phyloP scores from a whole-genome alignment of 2,113 vertebrate genomes.

The Spheniscus mendiculus region DNA sequence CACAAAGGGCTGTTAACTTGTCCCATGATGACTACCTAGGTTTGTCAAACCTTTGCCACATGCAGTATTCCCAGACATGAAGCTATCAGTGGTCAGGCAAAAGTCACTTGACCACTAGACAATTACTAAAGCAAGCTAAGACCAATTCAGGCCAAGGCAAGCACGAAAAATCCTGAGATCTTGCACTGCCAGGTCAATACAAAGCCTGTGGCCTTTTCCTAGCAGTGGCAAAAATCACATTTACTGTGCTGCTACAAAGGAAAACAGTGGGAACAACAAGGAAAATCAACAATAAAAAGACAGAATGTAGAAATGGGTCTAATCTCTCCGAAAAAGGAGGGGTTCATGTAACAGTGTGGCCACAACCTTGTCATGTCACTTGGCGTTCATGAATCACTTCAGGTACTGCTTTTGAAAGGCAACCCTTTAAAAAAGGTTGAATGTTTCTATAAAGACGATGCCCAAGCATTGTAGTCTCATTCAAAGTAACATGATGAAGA shows the following conservation, averaged over 20 bases:
- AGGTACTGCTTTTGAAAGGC: neutral
- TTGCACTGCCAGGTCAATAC: neutral
- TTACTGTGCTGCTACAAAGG: neutral
- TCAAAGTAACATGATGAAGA: neutral
- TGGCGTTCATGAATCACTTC: neutral
- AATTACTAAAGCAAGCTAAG: neutral
- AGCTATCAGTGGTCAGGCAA: neutral
- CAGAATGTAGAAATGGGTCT: neutral
- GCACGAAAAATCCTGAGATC: neutral
- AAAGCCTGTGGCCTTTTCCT: neutral
- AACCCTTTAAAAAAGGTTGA: neutral
- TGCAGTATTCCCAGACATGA: neutral
- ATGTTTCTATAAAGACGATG: neutral
- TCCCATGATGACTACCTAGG: fast-evolving
- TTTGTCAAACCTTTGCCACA: neutral
- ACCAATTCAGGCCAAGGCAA: neutral
- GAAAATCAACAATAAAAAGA: neutral
- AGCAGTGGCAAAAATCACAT: neutral
- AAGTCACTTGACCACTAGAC: neutral
- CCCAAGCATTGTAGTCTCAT: neutral
- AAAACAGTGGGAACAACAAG: neutral
- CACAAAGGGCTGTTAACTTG: neutral
- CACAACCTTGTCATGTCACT: neutral
- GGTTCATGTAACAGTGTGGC: neutral
- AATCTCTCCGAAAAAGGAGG: neutral